phyloP scores from a whole-genome alignment of 2,797 vertebrate species.

The Choloepus didactylus region DNA sequence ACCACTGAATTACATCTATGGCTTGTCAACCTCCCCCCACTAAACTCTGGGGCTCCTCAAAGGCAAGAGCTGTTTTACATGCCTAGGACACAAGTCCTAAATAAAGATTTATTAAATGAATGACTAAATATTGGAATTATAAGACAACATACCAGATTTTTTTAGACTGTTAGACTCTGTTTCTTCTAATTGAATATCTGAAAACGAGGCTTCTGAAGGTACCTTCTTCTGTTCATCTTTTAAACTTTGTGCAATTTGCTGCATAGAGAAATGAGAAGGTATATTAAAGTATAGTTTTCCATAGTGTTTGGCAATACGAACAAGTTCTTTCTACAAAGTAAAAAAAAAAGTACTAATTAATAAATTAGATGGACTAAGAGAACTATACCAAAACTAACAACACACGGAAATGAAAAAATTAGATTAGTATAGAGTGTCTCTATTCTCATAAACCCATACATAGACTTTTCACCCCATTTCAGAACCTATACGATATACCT shows the following conservation, averaged over 20 bases:
- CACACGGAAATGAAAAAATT: neutral
- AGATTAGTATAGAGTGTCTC: neutral
- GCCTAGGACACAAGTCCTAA: neutral
- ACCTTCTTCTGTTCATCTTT: constrained; percentile 96
- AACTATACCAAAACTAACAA: constrained; percentile 15
- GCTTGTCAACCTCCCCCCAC: neutral
- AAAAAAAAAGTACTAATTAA: neutral
- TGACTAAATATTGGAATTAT: neutral
- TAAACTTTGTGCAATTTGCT: constrained; percentile 98
- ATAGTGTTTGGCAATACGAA: neutral
- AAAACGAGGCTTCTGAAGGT: constrained; percentile 92
- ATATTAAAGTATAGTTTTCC: constrained; percentile 34
- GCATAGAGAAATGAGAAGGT: constrained; percentile 66
- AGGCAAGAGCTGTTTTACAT: constrained; percentile 30
- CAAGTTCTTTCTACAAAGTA: neutral
- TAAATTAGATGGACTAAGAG: constrained; percentile 23
- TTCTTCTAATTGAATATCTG: constrained; percentile 95
- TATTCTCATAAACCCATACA: neutral
- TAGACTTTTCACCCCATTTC: neutral
- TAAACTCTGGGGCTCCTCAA: neutral
- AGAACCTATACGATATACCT: neutral
- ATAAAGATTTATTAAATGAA: constrained; percentile 11
- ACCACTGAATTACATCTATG: neutral
- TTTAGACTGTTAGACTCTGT: constrained; percentile 89
- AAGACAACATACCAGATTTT: constrained; percentile 89